phyloP scores from a whole-genome alignment of 2,797 vertebrate species.

The Loris lydekkerianus region DNA sequence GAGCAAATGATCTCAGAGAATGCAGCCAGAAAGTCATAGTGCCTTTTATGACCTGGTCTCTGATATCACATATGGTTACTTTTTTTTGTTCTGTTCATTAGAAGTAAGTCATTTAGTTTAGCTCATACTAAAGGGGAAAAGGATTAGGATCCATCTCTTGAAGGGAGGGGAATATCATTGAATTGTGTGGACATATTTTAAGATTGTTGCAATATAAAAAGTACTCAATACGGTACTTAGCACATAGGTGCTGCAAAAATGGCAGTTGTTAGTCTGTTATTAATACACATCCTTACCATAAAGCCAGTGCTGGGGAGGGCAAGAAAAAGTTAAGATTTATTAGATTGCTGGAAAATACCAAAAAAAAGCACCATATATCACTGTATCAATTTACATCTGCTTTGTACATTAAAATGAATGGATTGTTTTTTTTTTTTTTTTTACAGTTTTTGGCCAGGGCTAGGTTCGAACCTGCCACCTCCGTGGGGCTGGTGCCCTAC shows the following conservation, averaged over 20 bases:
- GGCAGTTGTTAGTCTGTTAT: background rate
- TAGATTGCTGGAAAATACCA: constrained; percentile 41
- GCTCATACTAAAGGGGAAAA: background rate
- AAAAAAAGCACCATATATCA: background rate
- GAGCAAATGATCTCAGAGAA: background rate
- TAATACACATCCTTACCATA: background rate
- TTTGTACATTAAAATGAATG: constrained; percentile 54
- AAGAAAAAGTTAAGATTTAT: constrained; percentile 24
- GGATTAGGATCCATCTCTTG: background rate
- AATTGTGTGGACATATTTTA: background rate
- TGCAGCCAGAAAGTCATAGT: background rate
- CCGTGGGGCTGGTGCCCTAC: too few species aligned
- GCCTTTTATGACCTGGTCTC: constrained; percentile 19
- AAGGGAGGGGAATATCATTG: background rate
- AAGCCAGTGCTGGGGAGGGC: background rate
- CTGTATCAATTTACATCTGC: constrained; percentile 35
- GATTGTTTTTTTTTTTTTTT: too few species aligned
- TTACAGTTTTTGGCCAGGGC: too few species aligned
- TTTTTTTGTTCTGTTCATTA: constrained; percentile 27
- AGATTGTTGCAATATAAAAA: background rate
- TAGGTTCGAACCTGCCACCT: too few species aligned
- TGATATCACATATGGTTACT: background rate
- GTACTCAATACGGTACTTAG: background rate
- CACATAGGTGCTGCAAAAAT: background rate
- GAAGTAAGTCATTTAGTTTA: constrained; percentile 49